A percentile compares a stretch with the other conserved stretches of the same genome.
Conservation (phyloP, 2,113 vertebrate genomes). For the Oxygymnocypris stewartii region DNA sequence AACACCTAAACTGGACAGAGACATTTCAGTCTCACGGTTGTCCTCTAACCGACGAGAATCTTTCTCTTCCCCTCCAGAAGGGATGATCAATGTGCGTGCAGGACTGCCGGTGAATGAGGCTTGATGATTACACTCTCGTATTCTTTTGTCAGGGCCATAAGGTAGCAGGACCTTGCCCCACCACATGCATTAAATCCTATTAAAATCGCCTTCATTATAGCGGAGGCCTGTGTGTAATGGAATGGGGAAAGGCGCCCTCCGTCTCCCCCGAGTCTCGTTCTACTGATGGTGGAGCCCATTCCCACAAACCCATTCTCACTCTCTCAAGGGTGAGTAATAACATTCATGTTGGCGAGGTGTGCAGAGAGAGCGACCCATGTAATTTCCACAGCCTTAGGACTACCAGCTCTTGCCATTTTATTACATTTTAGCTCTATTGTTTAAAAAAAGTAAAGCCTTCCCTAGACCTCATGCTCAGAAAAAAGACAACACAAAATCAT, state of each 20-base stretch:
- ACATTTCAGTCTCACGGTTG: not conserved
- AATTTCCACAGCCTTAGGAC: not conserved
- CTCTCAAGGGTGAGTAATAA: slow-evolving; percentile 62
- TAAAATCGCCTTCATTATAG: slow-evolving; percentile 64
- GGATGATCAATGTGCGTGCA: slow-evolving; percentile 51
- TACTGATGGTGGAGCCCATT: slow-evolving; percentile 56
- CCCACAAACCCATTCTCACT: slow-evolving; percentile 58
- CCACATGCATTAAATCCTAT: slow-evolving; percentile 67
- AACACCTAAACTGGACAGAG: not conserved
- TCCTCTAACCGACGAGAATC: slow-evolving; percentile 53
- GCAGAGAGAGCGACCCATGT: slow-evolving; percentile 26
- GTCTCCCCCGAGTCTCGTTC: slow-evolving; percentile 60
- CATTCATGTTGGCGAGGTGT: slow-evolving; percentile 41
- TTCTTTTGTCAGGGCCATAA: slow-evolving; percentile 54
- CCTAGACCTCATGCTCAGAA: not conserved
- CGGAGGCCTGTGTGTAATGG: slow-evolving; percentile 53
- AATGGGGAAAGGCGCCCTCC: slow-evolving; percentile 55
- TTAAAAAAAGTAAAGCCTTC: not conserved
- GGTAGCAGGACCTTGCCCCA: slow-evolving; percentile 58
- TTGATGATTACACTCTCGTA: slow-evolving; percentile 58
- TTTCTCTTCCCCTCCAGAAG: slow-evolving; percentile 39
- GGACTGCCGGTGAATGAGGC: slow-evolving; percentile 55
- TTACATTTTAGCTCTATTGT: not conserved
- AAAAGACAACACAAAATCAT: not conserved
- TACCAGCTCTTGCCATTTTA: not conserved